These are phyloP conservation scores for Parelbella ahira DNA, from an alignment of 2,888 invertebrate genomes.

Conservation along the genomic window DNA sequence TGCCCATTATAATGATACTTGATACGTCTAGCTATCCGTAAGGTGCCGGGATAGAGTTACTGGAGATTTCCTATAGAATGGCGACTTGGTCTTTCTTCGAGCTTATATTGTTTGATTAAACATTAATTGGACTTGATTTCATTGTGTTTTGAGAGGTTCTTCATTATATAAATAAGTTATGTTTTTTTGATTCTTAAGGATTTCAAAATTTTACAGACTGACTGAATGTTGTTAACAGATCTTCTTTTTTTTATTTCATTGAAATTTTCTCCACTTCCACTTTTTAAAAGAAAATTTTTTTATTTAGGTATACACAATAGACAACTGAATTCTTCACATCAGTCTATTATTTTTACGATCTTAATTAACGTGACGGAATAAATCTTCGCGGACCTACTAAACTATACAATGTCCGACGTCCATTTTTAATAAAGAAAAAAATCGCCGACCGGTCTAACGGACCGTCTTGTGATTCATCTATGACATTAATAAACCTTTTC, in stretches of 20 bases:
- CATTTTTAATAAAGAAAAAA: conserved; percentile 40
- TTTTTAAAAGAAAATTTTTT: no score
- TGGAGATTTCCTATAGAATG: no score
- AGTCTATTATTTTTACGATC: conserved; percentile 19
- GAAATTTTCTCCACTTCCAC: no score
- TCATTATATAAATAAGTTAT: no score
- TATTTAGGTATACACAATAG: background rate
- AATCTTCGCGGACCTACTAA: conserved; percentile 38
- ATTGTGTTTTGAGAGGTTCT: no score
- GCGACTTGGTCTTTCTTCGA: no score
- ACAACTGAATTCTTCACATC: background rate
- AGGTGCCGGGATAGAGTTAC: conserved; percentile 10
- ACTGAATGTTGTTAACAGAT: no score
- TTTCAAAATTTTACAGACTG: no score
- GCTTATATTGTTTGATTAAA: no score
- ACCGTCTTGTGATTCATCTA: conserved; percentile 59
- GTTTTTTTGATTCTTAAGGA: no score
- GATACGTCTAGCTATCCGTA: conserved; percentile 49
- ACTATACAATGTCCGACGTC: conserved; percentile 31
- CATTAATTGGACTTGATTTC: no score
- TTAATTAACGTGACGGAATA: conserved; percentile 46
- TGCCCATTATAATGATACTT: conserved; percentile 77
- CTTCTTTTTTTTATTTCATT: no score
- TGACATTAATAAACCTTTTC: conserved; percentile 71
- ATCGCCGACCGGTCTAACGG: conserved; percentile 65